These are phyloP conservation scores for Phyllotreta striolata DNA, from an alignment of 2,888 invertebrate species.

Conservation along the genomic window DNA sequence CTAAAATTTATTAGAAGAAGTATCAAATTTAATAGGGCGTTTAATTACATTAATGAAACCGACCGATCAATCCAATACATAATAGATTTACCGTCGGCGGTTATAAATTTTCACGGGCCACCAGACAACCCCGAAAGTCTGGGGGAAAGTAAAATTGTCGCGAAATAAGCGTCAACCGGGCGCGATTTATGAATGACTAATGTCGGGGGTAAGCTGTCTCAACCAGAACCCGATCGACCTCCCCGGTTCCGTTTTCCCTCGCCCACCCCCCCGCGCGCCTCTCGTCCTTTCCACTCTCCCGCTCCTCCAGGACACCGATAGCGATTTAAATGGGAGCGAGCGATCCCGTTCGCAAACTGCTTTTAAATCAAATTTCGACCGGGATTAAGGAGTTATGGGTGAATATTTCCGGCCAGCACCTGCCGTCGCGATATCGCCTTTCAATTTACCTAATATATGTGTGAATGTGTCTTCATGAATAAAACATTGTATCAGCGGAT, in stretches of 20 bases:
- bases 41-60: neutral
- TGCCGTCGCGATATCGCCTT: constrained; percentile 51
- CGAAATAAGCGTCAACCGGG: constrained; percentile 38
- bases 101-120: constrained; percentile 30
- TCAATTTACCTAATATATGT: constrained; percentile 55
- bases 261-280: too few species aligned
- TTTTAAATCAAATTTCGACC: constrained; percentile 55
- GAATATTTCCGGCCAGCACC: constrained; percentile 55
- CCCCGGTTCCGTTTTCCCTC: constrained; percentile 13
- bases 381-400: constrained; percentile 55
- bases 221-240: constrained; percentile 33
- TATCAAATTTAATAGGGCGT: neutral
- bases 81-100: constrained; percentile 25
- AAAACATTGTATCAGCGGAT: constrained; percentile 45
- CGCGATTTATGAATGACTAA: constrained; percentile 41
- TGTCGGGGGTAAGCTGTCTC: constrained; percentile 32
- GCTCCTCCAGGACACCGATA: constrained; percentile 38
- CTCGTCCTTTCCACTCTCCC: too few species aligned
- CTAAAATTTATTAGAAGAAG: too few species aligned
- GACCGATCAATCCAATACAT: constrained; percentile 12
- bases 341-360: constrained; percentile 54
- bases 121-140: constrained; percentile 26
- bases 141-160: constrained; percentile 38
- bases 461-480: constrained; percentile 55
- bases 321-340: constrained; percentile 51